Base-by-base conservation (phyloP, 2,797 vertebrate species). In the Liasis olivaceus region DNA sequence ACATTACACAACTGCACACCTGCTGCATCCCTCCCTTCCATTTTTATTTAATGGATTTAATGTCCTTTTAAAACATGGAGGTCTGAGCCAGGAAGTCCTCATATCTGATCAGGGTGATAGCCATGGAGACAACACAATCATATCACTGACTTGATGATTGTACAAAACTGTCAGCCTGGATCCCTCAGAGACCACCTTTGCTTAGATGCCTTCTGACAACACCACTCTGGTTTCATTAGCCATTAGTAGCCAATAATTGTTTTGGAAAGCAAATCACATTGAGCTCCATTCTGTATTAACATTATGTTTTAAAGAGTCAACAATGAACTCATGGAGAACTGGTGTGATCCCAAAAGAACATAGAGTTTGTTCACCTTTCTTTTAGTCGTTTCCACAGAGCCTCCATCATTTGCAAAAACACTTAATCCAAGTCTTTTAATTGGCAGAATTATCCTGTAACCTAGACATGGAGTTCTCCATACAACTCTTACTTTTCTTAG, bases 131-230 rank as follows among this genome's bases (percentile, higher is more conserved):
- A 92, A 91, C 86, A 88, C 95, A 93, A 94, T 93, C 94, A 95
- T 95, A 95, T 97, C 96, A 94, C 95, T 95, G 95, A 89, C 95
- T 81, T 77, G 0, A 93, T 94, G 94, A 92, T 59, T 94, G 93
- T 66, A 94, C 94, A 95, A 96, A 97, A 96, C 93, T 96, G 95
- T 97, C 96, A 96, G 93, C 91, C 95, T 94, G 91, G 66, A 88
- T 93, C 84, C 93, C 94, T 31, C 47, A 0, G 93, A 95, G 95
- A 93, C 90, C 51, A 94, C 69, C 94, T 89, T 92, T 1, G 28
- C 94, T 5, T 93, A 94, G 95, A 97, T 96, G 69, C 94, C 95
- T 96, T 93, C 92, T 96, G 97, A 97, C 97, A 97, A 95, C 84
- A 93, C 94, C 93, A 85, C 93, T 97, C 96, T 90, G 88, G 12